Base-by-base conservation (phyloP, 1,140 invertebrate species). In the Drosophila takahashii region DNA sequence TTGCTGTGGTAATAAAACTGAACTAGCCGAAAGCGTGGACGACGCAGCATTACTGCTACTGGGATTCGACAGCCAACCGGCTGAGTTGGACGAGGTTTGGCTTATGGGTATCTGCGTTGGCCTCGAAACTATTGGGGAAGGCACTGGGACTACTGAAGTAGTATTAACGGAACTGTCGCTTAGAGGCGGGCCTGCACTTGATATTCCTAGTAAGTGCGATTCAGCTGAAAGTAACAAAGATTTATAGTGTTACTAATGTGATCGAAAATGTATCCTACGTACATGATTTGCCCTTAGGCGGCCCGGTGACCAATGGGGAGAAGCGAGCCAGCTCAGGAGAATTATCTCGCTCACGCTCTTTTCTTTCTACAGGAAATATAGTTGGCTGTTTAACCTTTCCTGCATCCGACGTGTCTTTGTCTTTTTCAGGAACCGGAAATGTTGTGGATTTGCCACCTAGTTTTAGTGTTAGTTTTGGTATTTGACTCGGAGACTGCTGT, bases 381-480 rank as follows among this genome's bases (percentile, higher is more conserved):
- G 29, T 51, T 39, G 37, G 5, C 26, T n/a, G 10, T 36, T 41
- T 29, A 34, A 5, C 8, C 10, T 5, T 42, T 34, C n/a, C 34
- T 16, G 34, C n/a, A 51, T 61, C 44, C 26, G 15, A 1, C 37
- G 41, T 10, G 29, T 80, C 56, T 27, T 27, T 39, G 0, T 67
- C 41, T 3, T n/a, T 61, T 32, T 45, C 57, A 15, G 26, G 13
- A 7, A 41, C 5, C n/a, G 69, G 36, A 42, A 61, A 36, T 11
- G 77, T 60, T 26, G 81, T 72, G 32, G 85, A 77, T 34, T 75
- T 79, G 10, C 70, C 73, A 71, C 95, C 94, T 37, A 97, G 92
- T 92, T 97, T 97, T 10, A 97, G 93, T 4, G 96, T 97, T 34
- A 97, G 92, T 93, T 97, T 97, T 11, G 96, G 96, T 32, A 97